Percentiles rank a stretch among this genome's conserved stretches.
phyloP scores from a whole-genome alignment of 2,113 vertebrate species.

The Halichoerus grypus region DNA sequence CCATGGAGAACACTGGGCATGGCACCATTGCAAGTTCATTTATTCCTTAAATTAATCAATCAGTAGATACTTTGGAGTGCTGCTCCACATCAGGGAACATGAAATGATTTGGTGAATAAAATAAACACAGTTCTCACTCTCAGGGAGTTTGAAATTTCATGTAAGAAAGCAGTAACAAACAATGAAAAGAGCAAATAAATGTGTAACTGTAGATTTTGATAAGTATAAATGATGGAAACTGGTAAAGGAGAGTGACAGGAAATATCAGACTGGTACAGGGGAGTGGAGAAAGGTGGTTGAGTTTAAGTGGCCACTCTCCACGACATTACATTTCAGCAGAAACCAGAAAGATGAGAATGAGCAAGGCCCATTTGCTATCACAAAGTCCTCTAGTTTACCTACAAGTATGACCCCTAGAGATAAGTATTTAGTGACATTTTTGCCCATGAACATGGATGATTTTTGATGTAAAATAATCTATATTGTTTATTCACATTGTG shows the following conservation, averaged over 20 bases:
- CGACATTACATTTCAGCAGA: neutral
- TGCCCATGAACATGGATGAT: neutral
- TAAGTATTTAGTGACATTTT: neutral
- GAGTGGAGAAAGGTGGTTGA: neutral
- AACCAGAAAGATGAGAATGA: neutral
- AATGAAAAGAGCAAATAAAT: neutral
- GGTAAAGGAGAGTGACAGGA: neutral
- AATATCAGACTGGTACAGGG: no score
- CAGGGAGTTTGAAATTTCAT: neutral
- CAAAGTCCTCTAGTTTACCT: neutral
- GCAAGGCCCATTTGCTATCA: neutral
- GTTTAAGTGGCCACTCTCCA: neutral
- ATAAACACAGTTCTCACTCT: neutral
- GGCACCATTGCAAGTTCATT: neutral
- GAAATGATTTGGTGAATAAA: neutral
- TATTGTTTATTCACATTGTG: neutral
- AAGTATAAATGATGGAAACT: neutral
- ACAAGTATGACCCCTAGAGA: neutral
- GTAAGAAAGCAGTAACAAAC: neutral
- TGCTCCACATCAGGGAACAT: neutral
- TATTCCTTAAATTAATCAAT: neutral
- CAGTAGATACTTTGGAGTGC: neutral
- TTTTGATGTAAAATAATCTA: neutral
- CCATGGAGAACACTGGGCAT: accelerated
- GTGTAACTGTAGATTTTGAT: neutral